Conservation (phyloP, 2,113 vertebrate genomes). For the Sylvietta virens region DNA sequence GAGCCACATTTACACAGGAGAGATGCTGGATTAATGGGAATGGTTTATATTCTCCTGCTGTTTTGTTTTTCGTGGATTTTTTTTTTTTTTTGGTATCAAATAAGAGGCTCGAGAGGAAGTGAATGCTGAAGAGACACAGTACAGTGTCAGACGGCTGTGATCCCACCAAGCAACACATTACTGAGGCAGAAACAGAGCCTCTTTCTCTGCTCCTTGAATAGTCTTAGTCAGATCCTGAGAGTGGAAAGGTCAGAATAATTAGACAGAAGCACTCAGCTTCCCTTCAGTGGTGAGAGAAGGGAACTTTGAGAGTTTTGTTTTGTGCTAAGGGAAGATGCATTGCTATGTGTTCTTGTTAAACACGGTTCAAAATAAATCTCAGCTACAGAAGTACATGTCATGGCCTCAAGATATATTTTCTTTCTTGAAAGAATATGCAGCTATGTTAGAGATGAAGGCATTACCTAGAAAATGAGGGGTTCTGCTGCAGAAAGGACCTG, state of each 20-base stretch:
- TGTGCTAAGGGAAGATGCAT: background rate
- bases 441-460: background rate
- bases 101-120: background rate
- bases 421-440: background rate
- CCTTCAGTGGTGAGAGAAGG: background rate
- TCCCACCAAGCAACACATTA: background rate
- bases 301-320: background rate
- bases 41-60: background rate
- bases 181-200: background rate
- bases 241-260: constrained; percentile 50
- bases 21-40: background rate
- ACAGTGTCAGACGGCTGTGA: background rate
- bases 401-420: background rate
- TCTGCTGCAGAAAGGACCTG: background rate
- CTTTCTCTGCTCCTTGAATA: constrained; percentile 17
- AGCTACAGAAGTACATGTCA: background rate
- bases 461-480: background rate
- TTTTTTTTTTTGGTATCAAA: background rate
- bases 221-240: constrained; percentile 7
- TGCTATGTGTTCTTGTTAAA: background rate
- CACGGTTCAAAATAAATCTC: background rate
- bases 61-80: background rate
- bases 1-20: background rate
- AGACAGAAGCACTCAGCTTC: background rate
- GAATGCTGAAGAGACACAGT: background rate